Evolutionary conservation across 1,140 invertebrate species (phyloP), one percentile per base, ranked within the genome.

Genomic region (Drosophila funebris): DNA sequence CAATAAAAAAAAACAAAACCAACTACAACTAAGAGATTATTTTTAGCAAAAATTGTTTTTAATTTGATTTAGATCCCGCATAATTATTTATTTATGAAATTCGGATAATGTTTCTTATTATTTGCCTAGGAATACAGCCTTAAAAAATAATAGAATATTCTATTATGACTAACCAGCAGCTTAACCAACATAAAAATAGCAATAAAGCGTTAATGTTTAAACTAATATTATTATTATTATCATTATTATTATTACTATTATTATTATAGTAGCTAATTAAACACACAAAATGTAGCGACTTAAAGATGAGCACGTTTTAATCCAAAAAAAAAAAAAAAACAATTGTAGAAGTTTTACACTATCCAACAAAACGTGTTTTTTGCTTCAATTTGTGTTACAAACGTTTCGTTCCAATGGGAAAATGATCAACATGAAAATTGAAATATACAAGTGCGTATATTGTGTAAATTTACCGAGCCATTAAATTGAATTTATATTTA

Each of bases 401-500:
- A 43, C 16, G 44, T 84, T 71, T 50, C 43, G 67, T 87, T 75
- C 58, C 48, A 69, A 70, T 66, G 60, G 78, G 22, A 74, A 50
- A 62, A 67, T n/a, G 41, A 60, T 79, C 54, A 41, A 44, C 27
- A 14, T 46, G 44, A 74, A 82, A 78, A 73, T 76, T 69, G 7
- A 75, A 41, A 83, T 88, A 88, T 83, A 73, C 83, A 70, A 71
- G 31, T 69, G 53, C 71, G 78, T 78, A 73, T 83, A 87, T 87
- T 87, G 58, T 88, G 79, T 88, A 88, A 88, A 89, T 90, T 71
- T 90, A 90, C 87, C 87, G 87, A 90, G 87, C 87, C 87, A 90
- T 87, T 90, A 90, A 90, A 90, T 90, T 90, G 87, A 90, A 90
- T 90, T 90, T 90, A 90, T 90, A 87, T 87, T 88, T 82, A 85